Conservation (phyloP, 2,888 invertebrate genomes). For the Lithophane socia region DNA sequence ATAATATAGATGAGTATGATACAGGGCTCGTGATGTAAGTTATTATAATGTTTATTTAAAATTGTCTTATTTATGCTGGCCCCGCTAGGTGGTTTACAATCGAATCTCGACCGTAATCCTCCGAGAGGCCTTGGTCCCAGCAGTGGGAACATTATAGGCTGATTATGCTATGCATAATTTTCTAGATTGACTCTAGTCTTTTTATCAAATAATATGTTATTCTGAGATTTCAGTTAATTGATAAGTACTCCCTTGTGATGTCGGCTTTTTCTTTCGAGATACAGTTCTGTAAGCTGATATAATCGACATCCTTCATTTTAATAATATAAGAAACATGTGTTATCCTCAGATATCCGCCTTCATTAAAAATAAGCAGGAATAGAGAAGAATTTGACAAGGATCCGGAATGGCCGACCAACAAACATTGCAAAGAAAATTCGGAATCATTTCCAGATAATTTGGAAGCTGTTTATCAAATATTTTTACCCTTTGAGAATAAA, state of each 20-base stretch:
- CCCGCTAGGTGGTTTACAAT: not conserved
- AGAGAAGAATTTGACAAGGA: slow-evolving; percentile 88
- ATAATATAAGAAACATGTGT: slow-evolving; percentile 5
- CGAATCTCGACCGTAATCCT: too few relatives aligned
- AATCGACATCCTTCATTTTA: not conserved
- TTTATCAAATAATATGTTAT: not conserved
- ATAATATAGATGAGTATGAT: slow-evolving; percentile 70
- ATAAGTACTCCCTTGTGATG: not conserved
- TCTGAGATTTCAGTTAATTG: not conserved
- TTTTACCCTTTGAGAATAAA: slow-evolving; percentile 94
- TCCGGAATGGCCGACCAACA: slow-evolving; percentile 89
- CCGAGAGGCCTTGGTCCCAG: too few relatives aligned
- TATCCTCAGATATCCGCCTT: slow-evolving; percentile 84
- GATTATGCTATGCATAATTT: not conserved
- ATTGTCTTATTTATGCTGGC: not conserved
- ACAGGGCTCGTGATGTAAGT: slow-evolving; percentile 75
- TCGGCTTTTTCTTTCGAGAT: not conserved
- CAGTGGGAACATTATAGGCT: not conserved
- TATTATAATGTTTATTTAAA: not conserved
- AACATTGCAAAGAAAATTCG: slow-evolving; percentile 85
- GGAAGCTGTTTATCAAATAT: slow-evolving; percentile 91
- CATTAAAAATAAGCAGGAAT: slow-evolving; percentile 86
- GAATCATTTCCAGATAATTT: slow-evolving; percentile 83
- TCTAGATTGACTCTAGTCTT: not conserved
- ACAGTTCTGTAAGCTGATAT: not conserved